phyloP scores from a whole-genome alignment of 2,797 vertebrate species.

The Ceryle rudis region DNA sequence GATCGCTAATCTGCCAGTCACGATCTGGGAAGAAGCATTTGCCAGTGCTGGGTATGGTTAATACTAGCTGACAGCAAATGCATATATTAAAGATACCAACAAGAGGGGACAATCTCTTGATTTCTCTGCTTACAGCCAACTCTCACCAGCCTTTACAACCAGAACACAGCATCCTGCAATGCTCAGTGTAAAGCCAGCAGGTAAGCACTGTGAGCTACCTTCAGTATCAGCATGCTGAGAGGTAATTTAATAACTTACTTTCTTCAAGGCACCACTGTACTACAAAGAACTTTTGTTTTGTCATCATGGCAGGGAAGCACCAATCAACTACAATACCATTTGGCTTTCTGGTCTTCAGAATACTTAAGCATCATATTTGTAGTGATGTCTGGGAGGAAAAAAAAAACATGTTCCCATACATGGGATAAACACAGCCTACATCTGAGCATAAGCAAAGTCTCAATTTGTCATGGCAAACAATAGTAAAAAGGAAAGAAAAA shows the following conservation, averaged over 20 bases:
- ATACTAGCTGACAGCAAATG: neutral
- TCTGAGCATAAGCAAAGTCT: neutral
- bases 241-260: neutral
- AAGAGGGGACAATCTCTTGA: neutral
- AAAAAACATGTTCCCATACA: neutral
- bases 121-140: neutral
- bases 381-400: neutral
- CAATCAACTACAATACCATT: neutral
- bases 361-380: neutral
- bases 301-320: neutral
- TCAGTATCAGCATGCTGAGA: neutral
- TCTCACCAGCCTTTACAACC: neutral
- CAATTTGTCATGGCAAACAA: neutral
- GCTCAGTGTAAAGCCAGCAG: neutral
- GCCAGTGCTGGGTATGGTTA: neutral
- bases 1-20: neutral
- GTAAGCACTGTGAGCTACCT: neutral
- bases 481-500: neutral
- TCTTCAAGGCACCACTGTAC: neutral
- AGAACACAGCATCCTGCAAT: neutral
- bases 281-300: neutral
- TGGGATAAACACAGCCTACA: neutral
- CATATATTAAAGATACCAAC: neutral
- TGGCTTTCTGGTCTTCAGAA: fast-evolving
- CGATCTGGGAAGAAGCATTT: neutral